Conservation (phyloP, 2,797 vertebrate species). For the Spatula versicolor region DNA sequence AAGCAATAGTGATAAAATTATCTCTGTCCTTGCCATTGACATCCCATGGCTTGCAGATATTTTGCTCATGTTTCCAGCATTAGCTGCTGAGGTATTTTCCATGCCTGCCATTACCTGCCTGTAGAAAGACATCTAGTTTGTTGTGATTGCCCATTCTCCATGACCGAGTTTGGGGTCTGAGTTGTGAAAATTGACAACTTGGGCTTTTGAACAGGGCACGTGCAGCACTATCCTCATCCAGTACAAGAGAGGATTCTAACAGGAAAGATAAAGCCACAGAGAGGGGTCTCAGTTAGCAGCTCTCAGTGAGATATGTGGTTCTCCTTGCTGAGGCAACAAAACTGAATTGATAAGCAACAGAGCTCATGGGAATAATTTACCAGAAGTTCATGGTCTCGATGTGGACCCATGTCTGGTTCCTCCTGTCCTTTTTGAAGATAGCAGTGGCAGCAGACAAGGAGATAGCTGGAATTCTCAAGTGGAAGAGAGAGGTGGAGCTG, state of each 20-base stretch:
- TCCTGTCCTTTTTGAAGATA: background rate
- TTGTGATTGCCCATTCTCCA: background rate
- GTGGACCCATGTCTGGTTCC: background rate
- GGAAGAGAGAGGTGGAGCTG: background rate
- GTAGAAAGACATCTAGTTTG: background rate
- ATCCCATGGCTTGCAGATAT: background rate
- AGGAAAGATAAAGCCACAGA: background rate
- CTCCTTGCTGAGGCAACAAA: background rate
- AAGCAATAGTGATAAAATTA: background rate
- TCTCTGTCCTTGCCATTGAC: background rate
- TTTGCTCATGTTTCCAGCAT: background rate
- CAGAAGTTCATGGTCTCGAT: rapidly evolving
- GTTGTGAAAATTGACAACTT: background rate
- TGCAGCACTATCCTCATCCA: background rate
- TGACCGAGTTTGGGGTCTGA: background rate
- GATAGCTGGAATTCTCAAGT: background rate
- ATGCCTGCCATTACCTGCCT: background rate
- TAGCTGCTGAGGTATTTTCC: background rate
- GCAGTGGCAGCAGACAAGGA: background rate
- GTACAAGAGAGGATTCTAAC: background rate
- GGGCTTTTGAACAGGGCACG: background rate
- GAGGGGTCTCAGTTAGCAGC: background rate
- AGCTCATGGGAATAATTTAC: background rate
- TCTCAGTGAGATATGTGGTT: background rate
- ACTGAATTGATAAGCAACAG: background rate